These are phyloP conservation scores for Diphyllodes magnificus DNA, from an alignment of 2,113 vertebrate species.

Conservation along the genomic window DNA sequence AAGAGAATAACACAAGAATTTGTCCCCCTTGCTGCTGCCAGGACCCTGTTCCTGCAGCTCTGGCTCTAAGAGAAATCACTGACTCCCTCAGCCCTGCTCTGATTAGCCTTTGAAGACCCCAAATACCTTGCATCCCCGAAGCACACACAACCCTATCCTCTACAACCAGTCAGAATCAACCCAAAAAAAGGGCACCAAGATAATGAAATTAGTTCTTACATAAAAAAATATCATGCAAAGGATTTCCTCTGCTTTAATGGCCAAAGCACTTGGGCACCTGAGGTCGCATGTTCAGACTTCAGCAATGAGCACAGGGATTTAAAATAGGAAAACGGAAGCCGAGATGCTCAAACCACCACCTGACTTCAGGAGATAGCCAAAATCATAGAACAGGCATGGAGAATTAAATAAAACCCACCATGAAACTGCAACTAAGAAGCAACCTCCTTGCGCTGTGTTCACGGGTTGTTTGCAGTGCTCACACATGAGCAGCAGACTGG, in stretches of 20 bases:
- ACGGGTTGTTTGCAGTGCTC: rapidly evolving
- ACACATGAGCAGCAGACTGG: rapidly evolving
- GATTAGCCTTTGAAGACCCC: background rate
- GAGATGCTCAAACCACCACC: background rate
- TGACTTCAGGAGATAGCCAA: background rate
- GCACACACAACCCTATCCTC: background rate
- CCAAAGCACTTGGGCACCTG: background rate
- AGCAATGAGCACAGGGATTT: background rate
- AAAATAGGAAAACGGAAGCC: background rate
- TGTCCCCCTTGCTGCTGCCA: background rate
- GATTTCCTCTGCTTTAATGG: background rate
- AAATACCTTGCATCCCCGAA: background rate
- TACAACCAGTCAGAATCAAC: background rate
- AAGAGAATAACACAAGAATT: background rate
- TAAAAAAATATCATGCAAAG: background rate
- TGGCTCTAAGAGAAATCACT: background rate
- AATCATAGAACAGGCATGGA: rapidly evolving
- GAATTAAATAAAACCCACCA: background rate
- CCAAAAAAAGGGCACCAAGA: background rate
- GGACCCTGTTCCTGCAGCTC: background rate
- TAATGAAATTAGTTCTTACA: background rate
- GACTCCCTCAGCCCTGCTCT: background rate
- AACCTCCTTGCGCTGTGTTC: background rate
- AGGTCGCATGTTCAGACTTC: rapidly evolving
- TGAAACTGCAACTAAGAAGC: background rate